Base-by-base conservation (phyloP, 2,113 vertebrate genomes). In the Hippotragus niger region DNA sequence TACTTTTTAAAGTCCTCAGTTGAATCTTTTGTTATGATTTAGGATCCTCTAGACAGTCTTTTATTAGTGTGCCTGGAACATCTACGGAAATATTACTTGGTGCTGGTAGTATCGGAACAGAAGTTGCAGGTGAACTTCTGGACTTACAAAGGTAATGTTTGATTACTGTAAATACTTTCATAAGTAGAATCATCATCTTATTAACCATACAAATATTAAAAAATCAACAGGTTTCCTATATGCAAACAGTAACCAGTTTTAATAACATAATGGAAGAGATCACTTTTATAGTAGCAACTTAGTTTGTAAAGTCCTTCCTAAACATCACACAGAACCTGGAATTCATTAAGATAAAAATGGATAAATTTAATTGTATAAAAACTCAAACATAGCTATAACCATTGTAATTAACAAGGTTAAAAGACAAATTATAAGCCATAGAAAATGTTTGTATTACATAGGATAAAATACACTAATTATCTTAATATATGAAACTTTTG, bases 71-170 rank as follows among this genome's bases (percentile, higher is more conserved):
- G 93, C 99, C 99, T 95, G 98, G 98, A 53, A 98, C 98, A 78
- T 98, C 99, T 78, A 98, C 99, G 27, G 99, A 99, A 94, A 99
- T 98, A 53, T 98, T 99, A 97, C 99, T 99, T 88, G 99, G 99
- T 96, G 99, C 99, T 95, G 99, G 99, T 88, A 99, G 99, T 97
- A 99, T 99, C 27, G 99, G 99, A 97, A 99, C 99, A 0, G 99
- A 99, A 98, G 99, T 99, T 78, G 99, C 99, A 95, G 99, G 99
- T 86, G 99, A 99, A 98, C 98, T 99, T 92, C 92, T 99, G 98
- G 99, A 99, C 98, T 99, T 99, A 84, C 99, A 99, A 98, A 99
- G 99, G 99, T 99, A 98, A 97, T 95, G 29, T 62, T 94, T 92
- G 76, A 62, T 86, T 83, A 33, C 19, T 84, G 10, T 16, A 83